Evolutionary conservation across 2,797 vertebrate species (phyloP).

Genomic region (Chloroceryle inda): DNA sequence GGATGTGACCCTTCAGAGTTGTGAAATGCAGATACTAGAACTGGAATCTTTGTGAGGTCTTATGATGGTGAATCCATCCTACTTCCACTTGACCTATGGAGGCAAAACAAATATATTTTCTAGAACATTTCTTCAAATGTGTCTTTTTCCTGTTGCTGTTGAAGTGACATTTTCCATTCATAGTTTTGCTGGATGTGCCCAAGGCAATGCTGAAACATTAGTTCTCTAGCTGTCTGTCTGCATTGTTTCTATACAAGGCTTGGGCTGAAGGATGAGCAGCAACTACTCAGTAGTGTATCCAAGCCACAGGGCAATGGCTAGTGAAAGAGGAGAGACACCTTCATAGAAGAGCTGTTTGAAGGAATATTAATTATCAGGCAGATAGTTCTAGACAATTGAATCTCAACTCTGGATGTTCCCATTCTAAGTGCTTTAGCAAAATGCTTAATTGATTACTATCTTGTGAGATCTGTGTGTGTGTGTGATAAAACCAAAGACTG

Average conservation of each 20-base stretch:
- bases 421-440: slow-evolving; percentile 65
- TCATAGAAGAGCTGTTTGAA: slow-evolving; percentile 53
- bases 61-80: background rate
- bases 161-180: background rate
- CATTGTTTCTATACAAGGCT: background rate
- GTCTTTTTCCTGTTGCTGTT: background rate
- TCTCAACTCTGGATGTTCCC: slow-evolving; percentile 77
- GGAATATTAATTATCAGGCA: slow-evolving; percentile 77
- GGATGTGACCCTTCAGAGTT: background rate
- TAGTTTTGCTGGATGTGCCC: background rate
- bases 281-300: background rate
- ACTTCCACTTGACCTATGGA: background rate
- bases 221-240: background rate
- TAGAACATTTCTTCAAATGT: background rate
- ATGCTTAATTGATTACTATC: slow-evolving; percentile 63
- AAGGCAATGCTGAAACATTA: background rate
- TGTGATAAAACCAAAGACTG: slow-evolving; percentile 61
- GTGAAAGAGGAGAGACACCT: slow-evolving; percentile 61
- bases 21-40: background rate
- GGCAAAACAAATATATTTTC: background rate
- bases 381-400: slow-evolving; percentile 81
- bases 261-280: background rate
- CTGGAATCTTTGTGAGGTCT: background rate
- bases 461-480: slow-evolving; percentile 37
- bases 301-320: background rate